Evolutionary conservation across 2,797 vertebrate species (phyloP), one percentile per base, ranked within the genome.

Genomic region (Martes flavigula): DNA sequence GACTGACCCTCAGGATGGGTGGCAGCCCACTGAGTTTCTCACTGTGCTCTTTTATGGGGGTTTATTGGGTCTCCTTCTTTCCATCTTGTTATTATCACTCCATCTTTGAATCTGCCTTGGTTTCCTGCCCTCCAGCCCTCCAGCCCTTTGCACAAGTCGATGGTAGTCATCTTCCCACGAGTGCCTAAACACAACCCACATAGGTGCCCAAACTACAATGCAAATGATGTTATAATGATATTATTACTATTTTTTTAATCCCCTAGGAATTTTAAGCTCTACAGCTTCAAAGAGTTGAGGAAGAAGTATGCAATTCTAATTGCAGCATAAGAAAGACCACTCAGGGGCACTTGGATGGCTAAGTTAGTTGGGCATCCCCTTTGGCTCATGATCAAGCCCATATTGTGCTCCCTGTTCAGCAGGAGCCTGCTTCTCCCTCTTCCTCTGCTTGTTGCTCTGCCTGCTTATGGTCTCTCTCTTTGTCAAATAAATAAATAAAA

Each of bases 211-310:
- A 46, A 30, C 43, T 8, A 46, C 27, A 98, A 97, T 96, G 23
- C 0, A 70, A 91, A 82, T 78, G 73, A 27, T 32, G 4, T 75
- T 97, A 40, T 96, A 77, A 88, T 25, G 73, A 75, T 46, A 75
- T 75, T 30, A 48, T 46, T 75, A 46, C 70, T 27, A 73, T 43
- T 27, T 43, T 70, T 91, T 96, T 96, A 92, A 97, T 92, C 10
- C 77, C 93, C 73, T 94, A 94, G 93, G 97, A 96, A 94, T 72
- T 94, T 84, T 75, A 87, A 56, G 92, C 4, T 0, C 64, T 58
- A 0, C 87, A 79, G 93, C 96, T 98, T 98, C 87, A 94, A 97
- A 91, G 87, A 78, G 43, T 90, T 92, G 85, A 95, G 95, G 85
- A 78, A 82, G 54, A 97, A 64, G 72, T 94, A 84, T 96, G 84